Evolutionary conservation across 2,797 vertebrate genomes (phyloP), one percentile per base, ranked within the genome.

Genomic region (Halcyon chelicuti): DNA sequence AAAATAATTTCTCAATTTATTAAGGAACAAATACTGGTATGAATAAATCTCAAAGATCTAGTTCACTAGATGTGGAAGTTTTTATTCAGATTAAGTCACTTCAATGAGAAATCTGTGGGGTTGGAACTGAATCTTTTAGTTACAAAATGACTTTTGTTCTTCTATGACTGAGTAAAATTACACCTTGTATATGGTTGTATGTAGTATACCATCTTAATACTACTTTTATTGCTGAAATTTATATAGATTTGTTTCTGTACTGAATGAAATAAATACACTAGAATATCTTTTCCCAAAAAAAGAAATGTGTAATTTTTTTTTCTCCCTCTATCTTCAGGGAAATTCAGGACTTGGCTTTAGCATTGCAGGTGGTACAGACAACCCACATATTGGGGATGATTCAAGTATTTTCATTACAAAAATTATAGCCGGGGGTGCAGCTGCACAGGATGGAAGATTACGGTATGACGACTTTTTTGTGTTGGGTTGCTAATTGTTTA

Each of bases 351-450:
- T 99, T 96, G 99, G 99, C 95, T 99, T 99, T 97, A 99, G 99
- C 97, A 99, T 99, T 90, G 99, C 99, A 9, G 99, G 99, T 61
- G 99, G 99, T 73, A 99, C 99, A 0, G 99, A 99, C 97, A 99
- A 99, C 98, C 99, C 99, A 55, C 99, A 99, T 96, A 99, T 99
- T 96, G 99, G 99, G 46, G 99, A 99, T 93, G 99, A 99, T 97
- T 98, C 99, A 90, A 99, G 99, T 96, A 99, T 99, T 98, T 99
- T 99, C 98, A 99, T 99, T 98, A 99, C 99, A 91, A 99, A 99
- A 97, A 99, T 99, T 95, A 99, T 99, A 92, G 98, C 98, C 0
- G 99, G 99, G 21, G 99, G 99, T 63, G 99, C 99, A 12, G 99
- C 99, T 9, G 99, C 99, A 16, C 99, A 99, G 98, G 99, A 99